Base-by-base conservation (phyloP, 2,113 vertebrate species). In the Butorides virescens region DNA sequence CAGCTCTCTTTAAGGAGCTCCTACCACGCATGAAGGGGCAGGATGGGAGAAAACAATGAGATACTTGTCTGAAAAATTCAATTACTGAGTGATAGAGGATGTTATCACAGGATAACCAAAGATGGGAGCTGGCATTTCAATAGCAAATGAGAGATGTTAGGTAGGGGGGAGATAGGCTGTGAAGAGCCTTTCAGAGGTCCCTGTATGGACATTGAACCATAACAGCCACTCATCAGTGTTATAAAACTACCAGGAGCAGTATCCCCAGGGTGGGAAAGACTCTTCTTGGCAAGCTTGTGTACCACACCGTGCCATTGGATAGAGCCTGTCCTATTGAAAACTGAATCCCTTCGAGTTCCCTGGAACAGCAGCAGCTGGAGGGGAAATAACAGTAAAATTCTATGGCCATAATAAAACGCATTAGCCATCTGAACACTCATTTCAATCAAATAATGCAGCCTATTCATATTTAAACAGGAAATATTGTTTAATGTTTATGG, bases 381-480 rank as follows among this genome's bases (percentile, higher is more conserved):
- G 93, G 90, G 95, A 98, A 96, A 97, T 97, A 96, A 96, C 92
- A 97, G 97, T 98, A 97, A 98, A 98, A 97, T 94, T 98, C 98
- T 96, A 97, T 96, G 78, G 93, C 70, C 62, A 96, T 97, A 93
- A 98, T 98, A 98, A 98, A 98, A 97, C 71, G 22, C 97, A 98
- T 97, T 97, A 97, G 90, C 97, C 97, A 97, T 98, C 97, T 98
- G 98, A 98, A 97, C 95, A 78, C 92, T 98, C 77, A 61, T 96
- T 97, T 97, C 89, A 84, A 95, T 97, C 92, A 97, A 97, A 95
- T 96, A 95, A 96, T 95, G 94, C 98, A 97, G 96, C 96, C 95
- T 95, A 82, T 98, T 98, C 97, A 97, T 97, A 97, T 97, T 98
- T 98, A 98, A 98, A 97, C 97, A 98, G 97, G 96, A 98, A 98